Evolutionary conservation across 2,797 vertebrate species (phyloP), one percentile per base, ranked within the genome.

Genomic region (Platyrinchus mystaceus): DNA sequence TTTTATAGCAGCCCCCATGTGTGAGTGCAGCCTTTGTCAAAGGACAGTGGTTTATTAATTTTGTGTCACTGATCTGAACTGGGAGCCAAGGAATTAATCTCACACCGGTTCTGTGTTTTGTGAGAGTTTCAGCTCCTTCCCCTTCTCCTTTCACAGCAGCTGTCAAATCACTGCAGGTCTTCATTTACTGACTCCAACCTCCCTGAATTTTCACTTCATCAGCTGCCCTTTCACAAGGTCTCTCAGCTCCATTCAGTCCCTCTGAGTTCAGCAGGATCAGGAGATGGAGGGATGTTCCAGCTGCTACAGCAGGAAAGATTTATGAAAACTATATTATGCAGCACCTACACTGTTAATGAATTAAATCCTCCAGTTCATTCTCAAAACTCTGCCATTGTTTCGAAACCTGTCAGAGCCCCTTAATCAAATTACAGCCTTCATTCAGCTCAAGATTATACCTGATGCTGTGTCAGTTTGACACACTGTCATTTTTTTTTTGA

Each of bases 341-440:
- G 77, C 49, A 84, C 74, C 84, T 79, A 84, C 62, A 60, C 71
- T 68, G n/a, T 44, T 18, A 69, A 62, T 80, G 60, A 95, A 90
- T 89, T 4, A 67, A 93, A 92, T 82, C 88, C 58, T 93, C 44
- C 71, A 70, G n/a, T 70, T 91, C 49, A 23, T 58, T 87, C 89
- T 87, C 64, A 87, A 84, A 77, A 79, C 27, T 10, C 26, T 63
- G 43, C 14, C 28, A 1, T 10, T 92, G 77, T 92, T 95, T 89
- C 2, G 0, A 81, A 95, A 90, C 32, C 64, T 93, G 58, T 68
- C 88, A 89, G 34, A 95, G 41, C 22, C 18, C 74, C 30, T 90
- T 62, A 66, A 89, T 87, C 49, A 80, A 95, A 93, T 63, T 71
- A 62, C 70, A 94, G 76, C 62, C 60, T 89, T 84, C 58, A 20